Evolutionary conservation across 2,797 vertebrate genomes (phyloP).

Genomic region (Hippoglossus hippoglossus): DNA sequence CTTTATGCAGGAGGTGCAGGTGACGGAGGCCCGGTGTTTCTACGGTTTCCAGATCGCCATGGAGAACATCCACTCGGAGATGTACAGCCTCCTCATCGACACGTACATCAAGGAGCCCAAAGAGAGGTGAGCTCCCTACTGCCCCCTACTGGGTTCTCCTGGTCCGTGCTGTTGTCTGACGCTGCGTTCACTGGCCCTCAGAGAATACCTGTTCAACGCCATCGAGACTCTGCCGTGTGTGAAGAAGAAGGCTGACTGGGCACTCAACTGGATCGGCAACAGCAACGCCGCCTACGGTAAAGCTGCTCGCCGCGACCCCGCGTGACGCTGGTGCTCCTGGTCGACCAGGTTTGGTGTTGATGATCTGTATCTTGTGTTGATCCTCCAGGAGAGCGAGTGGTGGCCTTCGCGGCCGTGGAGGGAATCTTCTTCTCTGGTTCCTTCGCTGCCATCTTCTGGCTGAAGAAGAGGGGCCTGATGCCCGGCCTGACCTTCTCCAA

Average conservation of each 20-base stretch:
- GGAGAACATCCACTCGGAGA: slow-evolving; percentile 99
- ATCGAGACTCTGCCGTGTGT: slow-evolving; percentile 95
- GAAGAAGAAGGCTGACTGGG: slow-evolving; percentile 99
- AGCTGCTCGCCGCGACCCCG: neutral
- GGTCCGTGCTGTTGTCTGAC: slow-evolving; percentile 6
- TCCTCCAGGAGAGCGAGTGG: slow-evolving; percentile 89
- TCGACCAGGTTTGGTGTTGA: neutral
- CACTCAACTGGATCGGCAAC: slow-evolving; percentile 95
- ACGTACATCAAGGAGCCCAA: slow-evolving; percentile 94
- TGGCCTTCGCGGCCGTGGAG: slow-evolving; percentile 97
- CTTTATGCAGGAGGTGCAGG: slow-evolving; percentile 95
- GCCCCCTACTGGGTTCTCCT: neutral
- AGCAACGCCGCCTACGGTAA: slow-evolving; percentile 90
- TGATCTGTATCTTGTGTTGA: rapidly evolving
- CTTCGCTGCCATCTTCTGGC: slow-evolving; percentile 97
- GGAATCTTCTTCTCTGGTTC: slow-evolving; percentile 99
- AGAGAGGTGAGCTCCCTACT: slow-evolving; percentile 75
- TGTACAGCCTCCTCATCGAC: slow-evolving; percentile 99
- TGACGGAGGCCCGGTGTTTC: slow-evolving; percentile 97
- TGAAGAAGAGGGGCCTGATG: slow-evolving; percentile 98
- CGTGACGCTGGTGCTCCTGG: rapidly evolving
- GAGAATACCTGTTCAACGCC: slow-evolving; percentile 96
- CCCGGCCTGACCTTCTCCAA: slow-evolving; percentile 98
- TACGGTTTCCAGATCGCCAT: slow-evolving; percentile 99
- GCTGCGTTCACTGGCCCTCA: slow-evolving; percentile 59